Conservation (phyloP, 2,797 vertebrate species). For the Myotis pilosus region DNA sequence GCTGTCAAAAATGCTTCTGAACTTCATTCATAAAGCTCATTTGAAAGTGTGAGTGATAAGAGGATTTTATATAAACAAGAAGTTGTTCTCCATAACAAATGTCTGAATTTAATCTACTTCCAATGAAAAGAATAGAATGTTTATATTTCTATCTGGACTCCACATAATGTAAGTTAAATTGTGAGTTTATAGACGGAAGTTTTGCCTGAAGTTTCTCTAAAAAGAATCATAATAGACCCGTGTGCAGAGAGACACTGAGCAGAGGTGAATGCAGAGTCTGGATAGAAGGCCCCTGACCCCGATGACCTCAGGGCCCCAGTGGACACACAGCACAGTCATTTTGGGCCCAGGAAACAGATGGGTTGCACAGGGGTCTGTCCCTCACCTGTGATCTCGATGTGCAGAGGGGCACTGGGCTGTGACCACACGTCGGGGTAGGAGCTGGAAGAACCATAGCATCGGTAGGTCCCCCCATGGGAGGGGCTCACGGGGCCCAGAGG, state of each 20-base stretch:
- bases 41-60: not conserved
- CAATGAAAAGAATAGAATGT: too few species aligned
- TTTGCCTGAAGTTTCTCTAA: too few species aligned
- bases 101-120: too few species aligned
- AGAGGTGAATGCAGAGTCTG: too few species aligned
- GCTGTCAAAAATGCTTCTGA: not conserved
- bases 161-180: not conserved
- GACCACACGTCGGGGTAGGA: not conserved
- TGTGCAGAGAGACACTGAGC: too few species aligned
- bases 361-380: not conserved
- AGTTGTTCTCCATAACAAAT: too few species aligned
- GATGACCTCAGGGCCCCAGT: too few species aligned
- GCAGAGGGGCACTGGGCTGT: not conserved
- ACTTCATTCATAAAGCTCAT: not conserved
- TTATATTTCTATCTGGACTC: not conserved
- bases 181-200: too few species aligned
- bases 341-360: not conserved
- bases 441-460: not conserved
- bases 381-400: not conserved
- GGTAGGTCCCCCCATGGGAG: not conserved
- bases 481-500: rapidly evolving
- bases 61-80: not conserved
- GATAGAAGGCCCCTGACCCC: not conserved
- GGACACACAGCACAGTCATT: not conserved
- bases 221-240: too few species aligned